Conservation (phyloP, 2,113 vertebrate species). For the Scopus umbretta region DNA sequence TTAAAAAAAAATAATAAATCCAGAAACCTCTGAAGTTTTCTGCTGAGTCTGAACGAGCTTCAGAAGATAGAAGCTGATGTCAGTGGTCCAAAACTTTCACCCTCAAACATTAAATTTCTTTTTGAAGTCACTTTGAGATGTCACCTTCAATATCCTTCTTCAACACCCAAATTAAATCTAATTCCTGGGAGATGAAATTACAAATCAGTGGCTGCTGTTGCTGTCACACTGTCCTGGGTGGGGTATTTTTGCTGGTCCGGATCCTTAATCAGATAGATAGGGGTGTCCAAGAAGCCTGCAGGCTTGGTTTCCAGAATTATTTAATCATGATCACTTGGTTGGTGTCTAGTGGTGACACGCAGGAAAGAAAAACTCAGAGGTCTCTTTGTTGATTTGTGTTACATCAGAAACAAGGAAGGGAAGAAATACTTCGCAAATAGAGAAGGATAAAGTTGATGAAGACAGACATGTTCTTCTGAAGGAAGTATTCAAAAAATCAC, state of each 20-base stretch:
- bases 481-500: background rate
- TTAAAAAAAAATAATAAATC: too few relatives aligned
- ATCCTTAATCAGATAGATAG: background rate
- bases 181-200: background rate
- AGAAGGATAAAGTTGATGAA: background rate
- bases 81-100: background rate
- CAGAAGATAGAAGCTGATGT: background rate
- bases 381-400: background rate
- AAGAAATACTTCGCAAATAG: background rate
- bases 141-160: background rate
- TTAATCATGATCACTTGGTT: background rate
- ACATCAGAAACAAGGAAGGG: background rate
- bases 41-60: background rate
- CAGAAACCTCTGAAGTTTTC: background rate
- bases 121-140: background rate
- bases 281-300: background rate
- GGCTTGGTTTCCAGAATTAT: background rate
- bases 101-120: background rate
- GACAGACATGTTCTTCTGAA: background rate
- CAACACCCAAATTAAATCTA: background rate
- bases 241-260: background rate
- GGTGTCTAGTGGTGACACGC: background rate
- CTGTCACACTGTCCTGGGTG: background rate
- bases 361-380: background rate
- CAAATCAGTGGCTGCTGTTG: background rate